Percentiles rank a stretch among this genome's conserved stretches.
These are phyloP conservation scores for Nothocercus julius DNA, from an alignment of 2,113 vertebrate genomes.

Conservation along the genomic window DNA sequence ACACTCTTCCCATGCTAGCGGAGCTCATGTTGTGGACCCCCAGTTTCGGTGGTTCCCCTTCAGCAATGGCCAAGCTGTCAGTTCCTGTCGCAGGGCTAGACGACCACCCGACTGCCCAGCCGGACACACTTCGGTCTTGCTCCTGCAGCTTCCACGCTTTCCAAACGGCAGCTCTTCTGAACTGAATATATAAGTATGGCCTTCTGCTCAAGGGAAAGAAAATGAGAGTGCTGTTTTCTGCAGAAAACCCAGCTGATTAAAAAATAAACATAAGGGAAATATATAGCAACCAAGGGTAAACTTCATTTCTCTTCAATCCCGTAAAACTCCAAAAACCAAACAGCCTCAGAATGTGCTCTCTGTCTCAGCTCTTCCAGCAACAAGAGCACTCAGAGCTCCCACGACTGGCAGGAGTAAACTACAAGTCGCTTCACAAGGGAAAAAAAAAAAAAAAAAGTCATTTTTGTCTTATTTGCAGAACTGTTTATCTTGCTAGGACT, in stretches of 20 bases:
- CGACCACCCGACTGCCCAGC: background rate
- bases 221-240: conserved; percentile 50
- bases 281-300: conserved; percentile 44
- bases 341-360: conserved; percentile 36
- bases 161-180: background rate
- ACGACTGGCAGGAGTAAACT: background rate
- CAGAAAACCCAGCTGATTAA: conserved; percentile 55
- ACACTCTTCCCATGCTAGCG: background rate
- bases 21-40: background rate
- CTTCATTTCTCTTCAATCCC: background rate
- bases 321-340: conserved; percentile 26
- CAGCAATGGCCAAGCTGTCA: background rate
- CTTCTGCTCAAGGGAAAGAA: conserved; percentile 32
- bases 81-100: background rate
- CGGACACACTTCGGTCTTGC: background rate
- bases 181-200: conserved; percentile 39
- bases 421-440: background rate
- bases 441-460: background rate
- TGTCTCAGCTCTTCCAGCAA: conserved; percentile 46
- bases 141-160: background rate
- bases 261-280: conserved; percentile 67
- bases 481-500: background rate
- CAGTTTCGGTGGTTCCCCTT: background rate
- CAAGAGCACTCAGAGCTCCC: conserved; percentile 10
- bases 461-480: conserved; percentile 28